Percentiles rank a stretch among this genome's conserved stretches.
Evolutionary conservation across 53 echinoderm and acorn worm genomes (phyloP).

Genomic region (Henricia sp.): DNA sequence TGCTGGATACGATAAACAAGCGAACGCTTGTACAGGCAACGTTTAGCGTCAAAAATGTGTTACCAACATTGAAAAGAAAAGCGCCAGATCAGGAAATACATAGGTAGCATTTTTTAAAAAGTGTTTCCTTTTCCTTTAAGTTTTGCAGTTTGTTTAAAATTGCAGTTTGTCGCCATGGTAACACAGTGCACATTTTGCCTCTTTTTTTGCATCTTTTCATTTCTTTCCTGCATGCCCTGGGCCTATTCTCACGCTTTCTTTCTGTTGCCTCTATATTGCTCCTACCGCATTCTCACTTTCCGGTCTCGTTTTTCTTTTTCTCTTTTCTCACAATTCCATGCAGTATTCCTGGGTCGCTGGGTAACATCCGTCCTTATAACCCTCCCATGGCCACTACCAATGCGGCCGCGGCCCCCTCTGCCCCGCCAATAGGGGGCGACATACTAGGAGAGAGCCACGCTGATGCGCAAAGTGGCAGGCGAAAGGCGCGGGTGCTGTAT

Average conservation of each 20-base stretch:
- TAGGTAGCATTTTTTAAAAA: no score
- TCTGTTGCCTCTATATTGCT: slow-evolving; percentile 3
- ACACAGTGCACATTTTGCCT: no score
- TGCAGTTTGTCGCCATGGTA: no score
- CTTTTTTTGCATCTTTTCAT: no score
- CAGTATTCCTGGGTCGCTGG: slow-evolving; percentile 88
- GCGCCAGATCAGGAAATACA: no score
- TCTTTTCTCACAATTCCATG: slow-evolving; percentile 17
- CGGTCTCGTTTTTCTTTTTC: neutral
- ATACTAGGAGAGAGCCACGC: slow-evolving; percentile 69
- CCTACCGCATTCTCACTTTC: neutral
- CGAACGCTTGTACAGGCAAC: no score
- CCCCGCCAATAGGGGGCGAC: slow-evolving; percentile 72
- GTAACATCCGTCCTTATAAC: slow-evolving; percentile 65
- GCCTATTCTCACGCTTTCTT: neutral
- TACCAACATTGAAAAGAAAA: no score
- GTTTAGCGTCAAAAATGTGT: no score
- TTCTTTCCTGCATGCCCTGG: slow-evolving; percentile 7
- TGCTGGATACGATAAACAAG: no score
- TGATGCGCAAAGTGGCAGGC: slow-evolving; percentile 75
- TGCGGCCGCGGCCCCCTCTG: slow-evolving; percentile 64
- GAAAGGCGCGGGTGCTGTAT: slow-evolving; percentile 95
- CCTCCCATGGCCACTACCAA: slow-evolving; percentile 61
- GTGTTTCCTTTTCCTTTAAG: no score
- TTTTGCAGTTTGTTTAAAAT: no score